Percentiles rank a stretch among this genome's conserved stretches.
Evolutionary conservation across 2,888 invertebrate genomes (phyloP).

Genomic region (Trichogramma evanescens): DNA sequence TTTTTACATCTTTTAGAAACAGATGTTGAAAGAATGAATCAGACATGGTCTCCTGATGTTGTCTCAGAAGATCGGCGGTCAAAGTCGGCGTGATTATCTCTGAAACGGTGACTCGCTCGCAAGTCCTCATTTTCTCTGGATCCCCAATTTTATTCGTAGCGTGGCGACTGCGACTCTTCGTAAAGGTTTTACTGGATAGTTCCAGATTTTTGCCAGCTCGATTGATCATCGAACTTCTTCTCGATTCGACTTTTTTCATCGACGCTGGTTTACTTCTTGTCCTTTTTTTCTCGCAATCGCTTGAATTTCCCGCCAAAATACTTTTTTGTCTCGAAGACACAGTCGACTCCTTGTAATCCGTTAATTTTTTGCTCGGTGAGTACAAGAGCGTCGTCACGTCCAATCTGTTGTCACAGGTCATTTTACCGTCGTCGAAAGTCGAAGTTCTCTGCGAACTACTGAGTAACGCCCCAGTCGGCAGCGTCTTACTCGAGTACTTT

Average conservation of each 20-base stretch:
- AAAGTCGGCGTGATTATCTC: slow-evolving; percentile 27
- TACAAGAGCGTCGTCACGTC: slow-evolving; percentile 48
- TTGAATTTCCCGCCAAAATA: slow-evolving; percentile 14
- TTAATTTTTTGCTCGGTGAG: slow-evolving; percentile 36
- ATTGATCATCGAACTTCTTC: background rate
- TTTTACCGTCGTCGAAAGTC: slow-evolving; percentile 29
- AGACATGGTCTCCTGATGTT: slow-evolving; percentile 56
- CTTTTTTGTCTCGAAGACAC: slow-evolving; percentile 19
- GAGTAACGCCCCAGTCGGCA: slow-evolving; percentile 40
- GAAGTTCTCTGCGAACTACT: slow-evolving; percentile 47
- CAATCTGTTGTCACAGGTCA: slow-evolving; percentile 42
- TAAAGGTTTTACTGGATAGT: background rate
- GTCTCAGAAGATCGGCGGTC: slow-evolving; percentile 50
- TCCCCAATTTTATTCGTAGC: slow-evolving; percentile 8
- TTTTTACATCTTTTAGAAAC: slow-evolving; percentile 54
- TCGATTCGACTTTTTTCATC: slow-evolving; percentile 9
- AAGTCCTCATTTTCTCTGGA: slow-evolving; percentile 22
- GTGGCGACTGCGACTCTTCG: background rate
- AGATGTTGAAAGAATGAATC: slow-evolving; percentile 68
- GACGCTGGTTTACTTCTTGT: slow-evolving; percentile 15
- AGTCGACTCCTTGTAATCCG: slow-evolving; percentile 22
- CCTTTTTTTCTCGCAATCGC: slow-evolving; percentile 26
- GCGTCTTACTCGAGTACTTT: slow-evolving; percentile 25
- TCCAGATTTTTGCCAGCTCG: slow-evolving; percentile 2
- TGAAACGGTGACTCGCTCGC: slow-evolving; percentile 30